phyloP scores from a whole-genome alignment of 2,113 vertebrate genomes.

The Oncorhynchus keta region DNA sequence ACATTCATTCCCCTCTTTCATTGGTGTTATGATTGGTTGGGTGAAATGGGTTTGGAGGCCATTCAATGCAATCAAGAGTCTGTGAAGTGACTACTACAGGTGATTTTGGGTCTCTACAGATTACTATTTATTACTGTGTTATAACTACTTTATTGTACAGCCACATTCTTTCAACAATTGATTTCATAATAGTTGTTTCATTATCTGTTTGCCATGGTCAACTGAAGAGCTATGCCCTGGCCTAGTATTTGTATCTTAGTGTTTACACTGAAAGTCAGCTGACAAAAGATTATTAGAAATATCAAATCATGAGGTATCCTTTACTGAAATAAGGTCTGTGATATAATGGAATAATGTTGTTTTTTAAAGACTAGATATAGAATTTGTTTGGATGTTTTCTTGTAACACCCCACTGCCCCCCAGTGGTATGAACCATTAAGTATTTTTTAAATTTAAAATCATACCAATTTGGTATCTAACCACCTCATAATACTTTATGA shows the following conservation, averaged over 20 bases:
- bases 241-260: no score
- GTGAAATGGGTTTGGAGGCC: background rate
- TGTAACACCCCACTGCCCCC: constrained; percentile 47
- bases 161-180: background rate
- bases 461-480: background rate
- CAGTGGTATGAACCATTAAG: constrained; percentile 24
- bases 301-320: no score
- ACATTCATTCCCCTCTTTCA: background rate
- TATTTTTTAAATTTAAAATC: background rate
- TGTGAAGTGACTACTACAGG: no score
- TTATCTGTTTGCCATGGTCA: background rate
- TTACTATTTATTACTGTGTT: background rate
- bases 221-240: background rate
- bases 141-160: background rate
- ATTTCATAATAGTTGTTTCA: background rate
- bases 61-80: background rate
- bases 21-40: background rate
- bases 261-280: no score
- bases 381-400: background rate
- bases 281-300: no score
- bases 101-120: background rate
- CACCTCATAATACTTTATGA: background rate
- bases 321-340: no score
- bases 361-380: constrained; percentile 2
- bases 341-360: background rate